Base-by-base conservation (phyloP, 2,113 vertebrate genomes). In the Nestor notabilis region DNA sequence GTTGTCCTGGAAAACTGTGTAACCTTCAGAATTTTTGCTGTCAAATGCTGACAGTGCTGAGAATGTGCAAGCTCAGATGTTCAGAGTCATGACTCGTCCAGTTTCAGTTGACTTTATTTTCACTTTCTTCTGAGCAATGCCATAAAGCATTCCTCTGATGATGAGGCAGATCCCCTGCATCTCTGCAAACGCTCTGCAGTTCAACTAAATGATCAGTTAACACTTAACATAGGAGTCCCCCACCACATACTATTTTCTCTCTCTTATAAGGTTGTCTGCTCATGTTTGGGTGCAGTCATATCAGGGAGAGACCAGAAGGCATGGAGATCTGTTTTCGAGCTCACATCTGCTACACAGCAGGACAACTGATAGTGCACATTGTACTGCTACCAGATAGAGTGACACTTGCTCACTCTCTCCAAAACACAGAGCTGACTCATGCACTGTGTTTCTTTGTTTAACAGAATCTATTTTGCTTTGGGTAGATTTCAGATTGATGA, bases 31-130 rank as follows among this genome's bases (percentile, higher is more conserved):
- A 29, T 71, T 29, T 55, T 70, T 55, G 33, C 68, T 92, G 64
- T 41, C 46, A 77, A 89, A 82, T 1, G 10, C 60, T 71, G 56
- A 58, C 86, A 50, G 37, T 0, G 1, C 70, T 87, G 39, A 71
- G 44, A 90, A 91, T 79, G 55, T 87, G 87, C 87, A 95, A 93
- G 52, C 49, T 96, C 65, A 94, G 91, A 65, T 77, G 27, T 74
- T 69, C 63, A 61, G 70, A 75, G 24, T 44, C 56, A 79, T 79
- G 84, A 89, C 52, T 90, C 0, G 0, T 12, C 6, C 47, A 63
- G 27, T 72, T 76, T 56, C 44, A 69, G 24, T 3, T 91, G 39
- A 85, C 61, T 68, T 82, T 82, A 75, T 63, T 71, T 82, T 90
- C 39, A 60, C 1, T 39, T 41, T 78, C 16, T 70, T 79, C 55